Evolutionary conservation across 2,113 vertebrate genomes (phyloP).

Genomic region (Forbesichthys papilliferus): DNA sequence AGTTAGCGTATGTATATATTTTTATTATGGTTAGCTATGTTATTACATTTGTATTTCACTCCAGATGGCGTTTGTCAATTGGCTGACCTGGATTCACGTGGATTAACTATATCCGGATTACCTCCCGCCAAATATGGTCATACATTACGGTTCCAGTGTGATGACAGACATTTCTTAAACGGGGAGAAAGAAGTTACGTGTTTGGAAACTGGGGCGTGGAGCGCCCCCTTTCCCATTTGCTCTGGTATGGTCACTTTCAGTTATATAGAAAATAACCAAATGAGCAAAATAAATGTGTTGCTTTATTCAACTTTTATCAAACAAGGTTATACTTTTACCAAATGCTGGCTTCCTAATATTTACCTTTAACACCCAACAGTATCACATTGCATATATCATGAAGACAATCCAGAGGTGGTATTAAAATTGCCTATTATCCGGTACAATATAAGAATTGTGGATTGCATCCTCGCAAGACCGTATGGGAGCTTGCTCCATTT

Average conservation of each 20-base stretch:
- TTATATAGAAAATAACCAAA: not conserved
- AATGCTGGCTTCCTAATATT: no score
- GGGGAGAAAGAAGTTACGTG: slow-evolving; percentile 75
- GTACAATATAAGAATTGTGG: no score
- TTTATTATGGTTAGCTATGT: not conserved
- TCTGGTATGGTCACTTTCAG: slow-evolving; percentile 63
- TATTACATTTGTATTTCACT: not conserved
- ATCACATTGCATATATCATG: no score
- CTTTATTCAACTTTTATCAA: not conserved
- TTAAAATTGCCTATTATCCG: no score
- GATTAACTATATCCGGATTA: slow-evolving; percentile 40
- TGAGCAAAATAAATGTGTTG: no score
- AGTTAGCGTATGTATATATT: not conserved
- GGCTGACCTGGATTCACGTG: slow-evolving; percentile 40
- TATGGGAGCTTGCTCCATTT: no score
- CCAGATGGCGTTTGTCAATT: slow-evolving; percentile 58
- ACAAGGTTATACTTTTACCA: not conserved
- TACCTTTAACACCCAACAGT: no score
- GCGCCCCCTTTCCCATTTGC: slow-evolving; percentile 70
- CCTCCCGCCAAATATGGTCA: slow-evolving; percentile 66
- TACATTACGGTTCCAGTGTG: slow-evolving; percentile 75
- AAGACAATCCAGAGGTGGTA: no score
- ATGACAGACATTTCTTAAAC: slow-evolving; percentile 39
- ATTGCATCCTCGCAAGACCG: no score
- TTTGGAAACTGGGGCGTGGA: slow-evolving; percentile 75